phyloP scores from a whole-genome alignment of 2,797 vertebrate genomes.

The Arvicola amphibius region DNA sequence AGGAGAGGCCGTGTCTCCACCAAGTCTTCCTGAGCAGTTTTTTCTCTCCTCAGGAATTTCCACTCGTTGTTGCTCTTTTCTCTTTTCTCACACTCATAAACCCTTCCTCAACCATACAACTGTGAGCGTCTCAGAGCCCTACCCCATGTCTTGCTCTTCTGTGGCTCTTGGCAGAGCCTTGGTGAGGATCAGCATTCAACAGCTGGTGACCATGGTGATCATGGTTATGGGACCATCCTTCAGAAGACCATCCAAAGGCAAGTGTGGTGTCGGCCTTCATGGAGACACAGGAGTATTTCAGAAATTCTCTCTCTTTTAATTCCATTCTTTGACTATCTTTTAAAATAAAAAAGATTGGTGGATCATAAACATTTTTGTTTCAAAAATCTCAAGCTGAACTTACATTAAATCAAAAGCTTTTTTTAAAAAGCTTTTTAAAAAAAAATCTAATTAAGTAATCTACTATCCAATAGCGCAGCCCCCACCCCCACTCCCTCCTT shows the following conservation, averaged over 20 bases:
- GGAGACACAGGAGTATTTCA: slow-evolving; percentile 5
- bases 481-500: background rate
- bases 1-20: slow-evolving; percentile 18
- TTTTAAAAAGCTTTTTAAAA: background rate
- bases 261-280: background rate
- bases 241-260: background rate
- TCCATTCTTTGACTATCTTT: slow-evolving; percentile 43
- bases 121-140: slow-evolving; percentile 16
- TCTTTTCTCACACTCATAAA: background rate
- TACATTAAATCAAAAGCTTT: slow-evolving; percentile 63
- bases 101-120: background rate
- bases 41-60: background rate
- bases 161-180: slow-evolving; percentile 3
- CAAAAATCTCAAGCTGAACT: slow-evolving; percentile 51
- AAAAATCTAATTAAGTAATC: slow-evolving; percentile 28
- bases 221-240: background rate
- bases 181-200: slow-evolving; percentile 5
- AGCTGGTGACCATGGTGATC: slow-evolving; percentile 7
- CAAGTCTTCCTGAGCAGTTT: background rate
- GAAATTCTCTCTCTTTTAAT: background rate
- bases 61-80: background rate
- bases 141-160: background rate
- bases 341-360: slow-evolving; percentile 47
- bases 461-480: slow-evolving; percentile 34
- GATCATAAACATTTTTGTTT: slow-evolving; percentile 52